Percentiles rank a stretch among this genome's conserved stretches.
These are phyloP conservation scores for Oryzias sinensis DNA, from an alignment of 2,797 vertebrate species.

Conservation along the genomic window DNA sequence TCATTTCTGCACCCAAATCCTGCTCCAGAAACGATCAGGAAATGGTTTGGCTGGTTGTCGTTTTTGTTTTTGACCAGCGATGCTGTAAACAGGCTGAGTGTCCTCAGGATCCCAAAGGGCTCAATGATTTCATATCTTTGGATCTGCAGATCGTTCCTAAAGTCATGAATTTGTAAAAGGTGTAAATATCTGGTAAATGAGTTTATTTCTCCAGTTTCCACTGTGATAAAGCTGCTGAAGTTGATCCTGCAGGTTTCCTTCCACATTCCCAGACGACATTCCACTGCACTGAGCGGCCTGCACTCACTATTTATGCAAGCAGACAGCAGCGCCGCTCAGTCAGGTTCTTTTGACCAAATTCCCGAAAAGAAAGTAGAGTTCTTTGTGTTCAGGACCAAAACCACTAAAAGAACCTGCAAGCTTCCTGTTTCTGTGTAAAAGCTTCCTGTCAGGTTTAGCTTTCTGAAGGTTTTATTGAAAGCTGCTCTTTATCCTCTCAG, in stretches of 20 bases:
- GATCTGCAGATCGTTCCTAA: no score
- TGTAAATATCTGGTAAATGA: constrained; percentile 42
- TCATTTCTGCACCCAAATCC: no score
- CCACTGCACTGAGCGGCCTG: constrained; percentile 27
- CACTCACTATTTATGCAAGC: constrained; percentile 32
- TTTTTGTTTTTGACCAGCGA: neutral
- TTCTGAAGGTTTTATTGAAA: constrained; percentile 31
- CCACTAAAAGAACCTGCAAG: constrained; percentile 51
- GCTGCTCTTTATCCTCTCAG: constrained; percentile 61
- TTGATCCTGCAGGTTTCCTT: constrained; percentile 24
- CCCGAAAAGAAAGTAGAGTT: neutral
- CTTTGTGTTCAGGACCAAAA: constrained; percentile 61
- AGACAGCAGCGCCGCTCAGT: constrained; percentile 6
- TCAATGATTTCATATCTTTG: neutral
- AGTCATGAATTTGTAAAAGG: constrained; percentile 26
- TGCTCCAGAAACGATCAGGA: constrained; percentile 10
- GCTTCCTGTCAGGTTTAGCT: constrained; percentile 34
- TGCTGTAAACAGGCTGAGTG: neutral
- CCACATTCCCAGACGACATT: constrained; percentile 24
- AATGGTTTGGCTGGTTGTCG: neutral
- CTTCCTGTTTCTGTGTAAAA: neutral
- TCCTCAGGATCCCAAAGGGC: constrained; percentile 21
- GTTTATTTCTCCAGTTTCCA: neutral
- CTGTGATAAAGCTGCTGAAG: constrained; percentile 24
- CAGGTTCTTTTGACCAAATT: neutral